These are phyloP conservation scores for Labeo calbasu DNA, from an alignment of 2,797 vertebrate species.

Conservation along the genomic window DNA sequence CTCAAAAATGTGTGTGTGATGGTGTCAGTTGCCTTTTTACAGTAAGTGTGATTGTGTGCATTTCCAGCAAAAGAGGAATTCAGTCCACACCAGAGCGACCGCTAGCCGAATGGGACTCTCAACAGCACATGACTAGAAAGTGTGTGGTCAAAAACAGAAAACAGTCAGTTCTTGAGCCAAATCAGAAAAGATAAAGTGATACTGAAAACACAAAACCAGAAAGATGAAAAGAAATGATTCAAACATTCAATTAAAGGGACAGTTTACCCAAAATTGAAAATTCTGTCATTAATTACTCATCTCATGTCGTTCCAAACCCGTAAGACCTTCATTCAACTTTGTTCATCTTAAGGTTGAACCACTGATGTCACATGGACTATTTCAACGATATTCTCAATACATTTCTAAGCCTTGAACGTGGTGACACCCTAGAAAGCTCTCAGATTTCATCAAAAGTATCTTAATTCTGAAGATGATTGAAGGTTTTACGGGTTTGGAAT, in stretches of 20 bases:
- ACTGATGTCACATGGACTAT: too few species aligned
- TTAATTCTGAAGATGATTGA: too few species aligned
- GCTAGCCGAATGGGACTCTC: not conserved
- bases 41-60: conserved; percentile 19
- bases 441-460: too few species aligned
- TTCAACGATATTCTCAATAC: too few species aligned
- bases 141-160: not conserved
- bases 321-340: too few species aligned
- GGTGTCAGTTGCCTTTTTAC: conserved; percentile 8
- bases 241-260: not conserved
- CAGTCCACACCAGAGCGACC: conserved; percentile 39
- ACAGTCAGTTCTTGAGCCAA: conserved; percentile 1
- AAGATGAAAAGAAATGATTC: not conserved
- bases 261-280: too few species aligned
- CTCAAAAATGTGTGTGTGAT: not conserved
- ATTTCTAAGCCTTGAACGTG: too few species aligned
- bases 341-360: too few species aligned
- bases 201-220: conserved; percentile 1
- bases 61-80: conserved; percentile 42
- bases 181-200: conserved; percentile 7
- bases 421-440: too few species aligned
- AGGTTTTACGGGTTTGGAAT: too few species aligned
- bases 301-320: too few species aligned
- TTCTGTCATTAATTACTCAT: too few species aligned
- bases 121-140: conserved; percentile 19